A percentile compares a stretch with the other conserved stretches of the same genome.
Evolutionary conservation across 2,113 vertebrate genomes (phyloP).

Genomic region (Aegithalos caudatus): DNA sequence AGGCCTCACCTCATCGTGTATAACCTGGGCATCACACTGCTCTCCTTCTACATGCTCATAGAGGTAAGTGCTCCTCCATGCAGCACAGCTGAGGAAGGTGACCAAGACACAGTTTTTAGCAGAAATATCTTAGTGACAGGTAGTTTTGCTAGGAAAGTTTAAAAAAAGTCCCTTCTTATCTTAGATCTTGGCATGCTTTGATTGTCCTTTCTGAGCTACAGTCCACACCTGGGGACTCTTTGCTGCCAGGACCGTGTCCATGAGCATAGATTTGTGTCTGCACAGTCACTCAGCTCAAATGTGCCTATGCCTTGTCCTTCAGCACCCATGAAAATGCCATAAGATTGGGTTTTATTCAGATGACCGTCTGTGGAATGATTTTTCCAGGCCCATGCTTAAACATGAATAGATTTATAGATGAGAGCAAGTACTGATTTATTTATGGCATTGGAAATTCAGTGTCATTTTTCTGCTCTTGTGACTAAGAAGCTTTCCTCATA

Average conservation of each 20-base stretch:
- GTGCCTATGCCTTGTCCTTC: not conserved
- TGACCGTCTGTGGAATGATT: not conserved
- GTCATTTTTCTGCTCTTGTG: not conserved
- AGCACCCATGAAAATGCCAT: not conserved
- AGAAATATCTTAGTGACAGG: not conserved
- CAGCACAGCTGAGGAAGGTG: accelerated
- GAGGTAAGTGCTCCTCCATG: slow-evolving; percentile 73
- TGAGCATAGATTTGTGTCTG: not conserved
- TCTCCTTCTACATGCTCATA: slow-evolving; percentile 84
- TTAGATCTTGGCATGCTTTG: not conserved
- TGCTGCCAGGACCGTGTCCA: not conserved
- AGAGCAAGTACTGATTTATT: not conserved
- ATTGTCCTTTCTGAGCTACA: not conserved
- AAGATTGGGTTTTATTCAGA: not conserved
- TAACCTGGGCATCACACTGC: slow-evolving; percentile 82
- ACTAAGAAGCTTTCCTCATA: not conserved
- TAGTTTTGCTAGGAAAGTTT: not conserved
- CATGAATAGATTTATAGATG: not conserved
- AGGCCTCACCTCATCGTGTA: slow-evolving; percentile 80
- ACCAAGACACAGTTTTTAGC: not conserved
- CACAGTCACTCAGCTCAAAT: not conserved
- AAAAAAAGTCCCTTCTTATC: not conserved
- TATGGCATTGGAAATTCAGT: not conserved
- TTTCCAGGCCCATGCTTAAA: not conserved
- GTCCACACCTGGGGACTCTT: not conserved